Percentiles rank a stretch among this genome's conserved stretches.
Evolutionary conservation across 2,888 invertebrate species (phyloP).

Genomic region (Deroplatys truncata): DNA sequence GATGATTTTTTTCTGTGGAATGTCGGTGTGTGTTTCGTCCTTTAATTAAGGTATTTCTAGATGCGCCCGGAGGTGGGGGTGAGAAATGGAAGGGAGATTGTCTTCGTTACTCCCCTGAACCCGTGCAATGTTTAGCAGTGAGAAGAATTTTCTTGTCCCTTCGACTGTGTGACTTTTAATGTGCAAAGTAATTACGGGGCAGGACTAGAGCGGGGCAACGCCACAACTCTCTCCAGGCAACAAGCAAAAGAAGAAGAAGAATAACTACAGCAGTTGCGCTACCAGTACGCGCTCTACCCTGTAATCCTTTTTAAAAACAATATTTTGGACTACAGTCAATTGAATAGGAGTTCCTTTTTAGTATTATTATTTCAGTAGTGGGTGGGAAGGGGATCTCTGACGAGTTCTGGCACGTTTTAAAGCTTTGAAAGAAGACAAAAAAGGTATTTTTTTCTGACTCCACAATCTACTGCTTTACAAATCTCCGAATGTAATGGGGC

Average conservation of each 20-base stretch:
- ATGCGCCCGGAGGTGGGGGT: background rate
- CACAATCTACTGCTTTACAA: background rate
- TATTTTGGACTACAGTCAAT: conserved; percentile 4
- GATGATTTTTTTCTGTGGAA: background rate
- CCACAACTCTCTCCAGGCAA: background rate
- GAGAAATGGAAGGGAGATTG: conserved; percentile 1
- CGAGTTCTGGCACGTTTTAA: background rate
- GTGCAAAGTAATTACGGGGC: conserved; percentile 16
- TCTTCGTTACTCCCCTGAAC: conserved; percentile 8
- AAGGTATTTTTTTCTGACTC: background rate
- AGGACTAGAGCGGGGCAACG: background rate
- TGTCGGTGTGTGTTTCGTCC: background rate
- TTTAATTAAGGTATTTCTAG: conserved; percentile 21
- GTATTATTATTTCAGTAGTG: background rate
- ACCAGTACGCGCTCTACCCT: background rate
- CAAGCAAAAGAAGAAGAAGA: background rate
- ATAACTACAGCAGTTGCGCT: background rate
- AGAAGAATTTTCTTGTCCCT: conserved; percentile 9
- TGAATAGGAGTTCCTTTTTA: background rate
- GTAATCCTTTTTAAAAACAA: background rate
- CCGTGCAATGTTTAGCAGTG: background rate
- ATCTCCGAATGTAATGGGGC: background rate
- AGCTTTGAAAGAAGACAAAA: background rate
- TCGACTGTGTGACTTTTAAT: conserved; percentile 25
- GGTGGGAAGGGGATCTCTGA: background rate